Evolutionary conservation across 1,140 invertebrate genomes (phyloP).

Genomic region (Ruditapes philippinarum): DNA sequence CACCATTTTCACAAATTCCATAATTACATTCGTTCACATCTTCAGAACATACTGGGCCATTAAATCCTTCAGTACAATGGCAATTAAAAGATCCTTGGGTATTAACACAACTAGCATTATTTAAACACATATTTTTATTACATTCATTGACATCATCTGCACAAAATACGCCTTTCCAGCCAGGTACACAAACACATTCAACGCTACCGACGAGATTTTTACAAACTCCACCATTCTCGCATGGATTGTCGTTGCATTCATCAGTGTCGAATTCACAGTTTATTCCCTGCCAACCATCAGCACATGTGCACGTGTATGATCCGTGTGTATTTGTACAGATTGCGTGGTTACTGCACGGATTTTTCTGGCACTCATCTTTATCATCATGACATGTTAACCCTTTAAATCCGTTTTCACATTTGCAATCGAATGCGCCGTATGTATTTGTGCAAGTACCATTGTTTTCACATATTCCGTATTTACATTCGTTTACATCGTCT

Average conservation of each 20-base stretch:
- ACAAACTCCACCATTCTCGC: constrained; percentile 97
- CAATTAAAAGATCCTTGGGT: constrained; percentile 46
- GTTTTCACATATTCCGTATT: constrained; percentile 94
- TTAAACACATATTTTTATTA: constrained; percentile 33
- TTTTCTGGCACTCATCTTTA: constrained; percentile 68
- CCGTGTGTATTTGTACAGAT: constrained; percentile 42
- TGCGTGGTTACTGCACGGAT: constrained; percentile 71
- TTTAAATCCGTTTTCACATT: constrained; percentile 94
- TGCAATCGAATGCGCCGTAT: constrained; percentile 85
- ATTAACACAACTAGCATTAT: constrained; percentile 58
- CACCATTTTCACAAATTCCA: constrained; percentile 95
- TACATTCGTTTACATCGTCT: constrained; percentile 98
- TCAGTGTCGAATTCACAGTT: constrained; percentile 93
- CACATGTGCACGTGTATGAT: constrained; percentile 30
- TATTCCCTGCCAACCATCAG: constrained; percentile 49
- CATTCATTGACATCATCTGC: constrained; percentile 88
- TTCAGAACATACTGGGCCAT: constrained; percentile 4
- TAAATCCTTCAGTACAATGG: constrained; percentile 49
- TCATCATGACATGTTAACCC: constrained; percentile 94
- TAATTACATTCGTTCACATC: constrained; percentile 72
- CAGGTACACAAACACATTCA: constrained; percentile 95
- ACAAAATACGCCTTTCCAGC: constrained; percentile 95
- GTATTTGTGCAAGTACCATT: constrained; percentile 95
- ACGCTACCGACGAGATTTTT: constrained; percentile 98
- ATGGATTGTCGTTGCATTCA: constrained; percentile 95